These are phyloP conservation scores for Drosophila arizonae DNA, from an alignment of 1,140 invertebrate genomes.

Conservation along the genomic window DNA sequence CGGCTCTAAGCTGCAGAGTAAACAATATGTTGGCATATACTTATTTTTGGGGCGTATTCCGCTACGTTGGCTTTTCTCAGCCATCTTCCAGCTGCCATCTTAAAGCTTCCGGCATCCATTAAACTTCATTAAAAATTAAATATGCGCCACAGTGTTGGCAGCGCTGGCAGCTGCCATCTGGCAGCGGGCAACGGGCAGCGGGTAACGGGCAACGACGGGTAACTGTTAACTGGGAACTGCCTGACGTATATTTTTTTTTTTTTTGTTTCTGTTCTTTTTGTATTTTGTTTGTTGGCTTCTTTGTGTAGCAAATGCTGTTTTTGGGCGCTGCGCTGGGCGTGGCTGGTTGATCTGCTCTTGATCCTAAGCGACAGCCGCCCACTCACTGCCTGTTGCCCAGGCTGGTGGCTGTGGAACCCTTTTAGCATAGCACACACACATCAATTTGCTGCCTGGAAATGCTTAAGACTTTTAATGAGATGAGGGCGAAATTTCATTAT, in stretches of 20 bases:
- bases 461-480: slow-evolving; percentile 82
- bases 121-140: slow-evolving; percentile 81
- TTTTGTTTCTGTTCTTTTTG: background rate
- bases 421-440: slow-evolving; percentile 58
- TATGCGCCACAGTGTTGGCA: slow-evolving; percentile 61
- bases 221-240: background rate
- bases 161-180: slow-evolving; percentile 12
- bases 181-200: slow-evolving; percentile 5
- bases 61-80: slow-evolving; percentile 22
- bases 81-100: slow-evolving; percentile 37
- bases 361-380: slow-evolving; percentile 17
- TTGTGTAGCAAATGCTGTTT: slow-evolving; percentile 8
- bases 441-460: slow-evolving; percentile 65
- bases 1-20: slow-evolving; percentile 11
- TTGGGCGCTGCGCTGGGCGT: slow-evolving; percentile 41
- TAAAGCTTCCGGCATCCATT: slow-evolving; percentile 81
- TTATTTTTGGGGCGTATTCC: slow-evolving; percentile 28
- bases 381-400: background rate
- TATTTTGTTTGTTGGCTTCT: slow-evolving; percentile 3
- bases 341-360: slow-evolving; percentile 41
- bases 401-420: slow-evolving; percentile 11
- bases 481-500: slow-evolving; percentile 83
- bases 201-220: background rate
- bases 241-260: slow-evolving; percentile 1
- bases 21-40: slow-evolving; percentile 46